A percentile compares a stretch with the other conserved stretches of the same genome.
These are phyloP conservation scores for Xiphophorus couchianus DNA, from an alignment of 2,113 vertebrate species.

Conservation along the genomic window DNA sequence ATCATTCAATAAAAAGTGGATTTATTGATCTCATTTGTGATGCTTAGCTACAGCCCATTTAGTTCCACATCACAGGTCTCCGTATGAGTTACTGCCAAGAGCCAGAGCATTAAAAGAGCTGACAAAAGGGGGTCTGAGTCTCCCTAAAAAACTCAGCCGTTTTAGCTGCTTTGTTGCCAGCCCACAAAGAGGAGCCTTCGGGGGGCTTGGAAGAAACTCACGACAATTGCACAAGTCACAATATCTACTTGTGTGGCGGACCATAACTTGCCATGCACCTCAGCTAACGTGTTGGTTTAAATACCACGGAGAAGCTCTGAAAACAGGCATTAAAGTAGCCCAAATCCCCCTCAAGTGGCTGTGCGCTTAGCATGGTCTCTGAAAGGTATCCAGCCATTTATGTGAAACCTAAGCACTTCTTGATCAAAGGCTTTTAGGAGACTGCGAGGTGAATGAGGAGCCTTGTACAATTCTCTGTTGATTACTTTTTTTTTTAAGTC, in stretches of 20 bases:
- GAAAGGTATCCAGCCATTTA: slow-evolving; percentile 75
- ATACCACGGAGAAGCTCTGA: slow-evolving; percentile 67
- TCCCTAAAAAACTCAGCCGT: not conserved
- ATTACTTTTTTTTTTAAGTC: slow-evolving; percentile 42
- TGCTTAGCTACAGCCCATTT: not conserved
- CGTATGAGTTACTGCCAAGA: slow-evolving; percentile 9
- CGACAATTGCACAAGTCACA: slow-evolving; percentile 9
- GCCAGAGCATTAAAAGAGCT: slow-evolving; percentile 17
- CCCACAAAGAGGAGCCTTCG: slow-evolving; percentile 14
- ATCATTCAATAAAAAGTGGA: not conserved
- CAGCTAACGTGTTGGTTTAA: slow-evolving; percentile 72
- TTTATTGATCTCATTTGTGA: slow-evolving; percentile 10
- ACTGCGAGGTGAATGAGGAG: slow-evolving; percentile 65
- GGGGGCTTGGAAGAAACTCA: slow-evolving; percentile 27
- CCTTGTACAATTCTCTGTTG: slow-evolving; percentile 66
- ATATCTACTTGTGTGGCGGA: slow-evolving; percentile 69
- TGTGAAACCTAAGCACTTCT: slow-evolving; percentile 75
- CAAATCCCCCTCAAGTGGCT: slow-evolving; percentile 71
- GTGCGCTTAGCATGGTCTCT: slow-evolving; percentile 71
- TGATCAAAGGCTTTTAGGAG: slow-evolving; percentile 76
- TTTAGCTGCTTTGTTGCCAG: slow-evolving; percentile 5
- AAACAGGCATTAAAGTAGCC: slow-evolving; percentile 75
- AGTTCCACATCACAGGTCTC: slow-evolving; percentile 2
- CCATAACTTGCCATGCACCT: slow-evolving; percentile 49
- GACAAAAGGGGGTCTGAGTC: slow-evolving; percentile 21